These are phyloP conservation scores for Platycnemis pennipes DNA, from an alignment of 2,888 invertebrate genomes.

Conservation along the genomic window DNA sequence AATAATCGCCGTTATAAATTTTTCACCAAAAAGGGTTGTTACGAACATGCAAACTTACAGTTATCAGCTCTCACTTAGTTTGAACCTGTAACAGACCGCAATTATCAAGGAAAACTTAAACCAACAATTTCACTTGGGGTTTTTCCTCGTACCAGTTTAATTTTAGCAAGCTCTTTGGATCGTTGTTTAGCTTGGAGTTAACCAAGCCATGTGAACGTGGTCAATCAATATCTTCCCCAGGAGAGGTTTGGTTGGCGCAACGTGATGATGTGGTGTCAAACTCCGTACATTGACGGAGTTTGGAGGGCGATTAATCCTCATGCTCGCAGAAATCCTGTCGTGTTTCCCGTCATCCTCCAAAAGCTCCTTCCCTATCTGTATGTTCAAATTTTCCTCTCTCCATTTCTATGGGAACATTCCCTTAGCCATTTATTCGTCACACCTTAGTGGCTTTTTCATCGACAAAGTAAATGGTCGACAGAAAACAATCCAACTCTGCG, in stretches of 20 bases:
- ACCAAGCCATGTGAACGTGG: background rate
- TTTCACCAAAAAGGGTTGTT: background rate
- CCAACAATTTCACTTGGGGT: background rate
- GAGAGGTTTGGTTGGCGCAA: background rate
- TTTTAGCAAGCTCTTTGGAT: background rate
- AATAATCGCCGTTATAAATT: no score
- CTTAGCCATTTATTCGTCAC: background rate
- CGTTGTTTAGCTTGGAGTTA: background rate
- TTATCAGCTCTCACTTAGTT: background rate
- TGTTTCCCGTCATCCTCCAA: background rate
- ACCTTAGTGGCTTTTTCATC: background rate
- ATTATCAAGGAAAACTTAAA: background rate
- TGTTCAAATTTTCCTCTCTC: background rate
- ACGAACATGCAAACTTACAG: background rate
- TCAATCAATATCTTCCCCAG: background rate
- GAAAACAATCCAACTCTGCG: no score
- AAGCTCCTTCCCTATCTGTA: background rate
- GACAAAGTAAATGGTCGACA: background rate
- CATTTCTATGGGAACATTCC: background rate
- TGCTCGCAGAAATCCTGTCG: background rate
- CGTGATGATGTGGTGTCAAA: background rate
- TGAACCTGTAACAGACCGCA: background rate
- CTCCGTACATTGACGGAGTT: background rate
- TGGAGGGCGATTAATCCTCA: slow-evolving; percentile 2
- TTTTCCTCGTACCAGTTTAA: background rate